Evolutionary conservation across 2,113 vertebrate genomes (phyloP).

Genomic region (Nansenia antarctica): DNA sequence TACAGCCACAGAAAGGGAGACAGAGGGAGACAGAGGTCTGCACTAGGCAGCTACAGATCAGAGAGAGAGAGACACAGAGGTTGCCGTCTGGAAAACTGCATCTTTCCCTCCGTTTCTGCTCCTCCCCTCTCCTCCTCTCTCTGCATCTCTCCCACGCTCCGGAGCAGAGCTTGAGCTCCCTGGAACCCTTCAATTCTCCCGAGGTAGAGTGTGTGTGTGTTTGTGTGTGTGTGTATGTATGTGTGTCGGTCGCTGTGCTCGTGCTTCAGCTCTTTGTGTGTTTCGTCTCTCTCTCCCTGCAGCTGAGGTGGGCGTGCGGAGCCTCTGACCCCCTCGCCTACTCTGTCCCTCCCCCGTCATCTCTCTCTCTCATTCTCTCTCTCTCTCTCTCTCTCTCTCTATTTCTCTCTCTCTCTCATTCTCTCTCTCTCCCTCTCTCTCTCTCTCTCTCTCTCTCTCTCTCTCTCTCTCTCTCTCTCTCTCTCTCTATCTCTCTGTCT

Average conservation of each 20-base stretch:
- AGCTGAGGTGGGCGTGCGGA: conserved; percentile 68
- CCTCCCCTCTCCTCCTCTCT: conserved; percentile 56
- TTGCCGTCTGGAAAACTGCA: conserved; percentile 58
- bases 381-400: conserved; percentile 17
- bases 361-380: conserved; percentile 26
- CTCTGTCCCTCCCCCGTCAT: conserved; percentile 24
- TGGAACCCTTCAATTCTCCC: conserved; percentile 57
- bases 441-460: conserved; percentile 60
- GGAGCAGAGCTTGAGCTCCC: conserved; percentile 55
- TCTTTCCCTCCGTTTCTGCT: conserved; percentile 48
- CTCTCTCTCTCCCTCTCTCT: conserved; percentile 44
- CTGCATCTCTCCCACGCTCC: conserved; percentile 68
- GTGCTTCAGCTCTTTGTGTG: not conserved
- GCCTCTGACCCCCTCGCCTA: conserved; percentile 69
- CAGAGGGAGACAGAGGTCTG: conserved; percentile 9
- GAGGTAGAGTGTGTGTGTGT: conserved; percentile 46
- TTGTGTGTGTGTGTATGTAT: conserved; percentile 31
- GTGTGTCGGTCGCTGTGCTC: not conserved
- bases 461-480: not conserved
- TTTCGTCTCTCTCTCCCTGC: conserved; percentile 35
- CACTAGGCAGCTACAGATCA: conserved; percentile 11
- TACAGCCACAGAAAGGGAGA: not conserved
- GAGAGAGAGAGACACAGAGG: conserved; percentile 31
- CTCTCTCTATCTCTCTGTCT: not conserved
- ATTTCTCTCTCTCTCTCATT: conserved; percentile 13